Evolutionary conservation across 2,888 invertebrate species (phyloP).

Genomic region (Leptinotarsa tumamoca): DNA sequence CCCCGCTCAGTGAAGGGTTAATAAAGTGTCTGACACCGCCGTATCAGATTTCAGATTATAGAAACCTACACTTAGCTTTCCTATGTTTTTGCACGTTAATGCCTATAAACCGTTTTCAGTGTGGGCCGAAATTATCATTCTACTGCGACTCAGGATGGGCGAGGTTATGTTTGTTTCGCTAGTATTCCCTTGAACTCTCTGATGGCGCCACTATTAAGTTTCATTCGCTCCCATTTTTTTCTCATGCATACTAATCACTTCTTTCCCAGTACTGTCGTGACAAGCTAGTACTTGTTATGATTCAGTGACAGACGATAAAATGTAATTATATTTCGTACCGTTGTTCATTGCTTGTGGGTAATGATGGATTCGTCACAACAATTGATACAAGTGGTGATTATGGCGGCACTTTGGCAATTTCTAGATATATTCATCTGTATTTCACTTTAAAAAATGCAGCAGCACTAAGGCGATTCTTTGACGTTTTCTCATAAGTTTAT

Average conservation of each 20-base stretch:
- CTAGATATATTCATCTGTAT: background rate
- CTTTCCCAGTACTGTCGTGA: slow-evolving; percentile 11
- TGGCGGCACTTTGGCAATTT: slow-evolving; percentile 20
- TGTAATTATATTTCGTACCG: slow-evolving; percentile 1
- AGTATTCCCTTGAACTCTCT: slow-evolving; percentile 44
- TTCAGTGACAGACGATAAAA: slow-evolving; percentile 16
- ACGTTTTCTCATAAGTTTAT: no score
- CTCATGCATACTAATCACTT: slow-evolving; percentile 10
- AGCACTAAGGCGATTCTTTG: no score
- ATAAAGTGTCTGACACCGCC: background rate
- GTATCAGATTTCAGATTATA: background rate
- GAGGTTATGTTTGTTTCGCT: slow-evolving; percentile 44
- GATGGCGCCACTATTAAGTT: slow-evolving; percentile 40
- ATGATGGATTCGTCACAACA: slow-evolving; percentile 16
- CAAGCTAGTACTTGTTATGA: slow-evolving; percentile 17
- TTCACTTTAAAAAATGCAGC: no score
- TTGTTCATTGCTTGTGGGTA: slow-evolving; percentile 4
- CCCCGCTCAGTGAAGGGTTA: background rate
- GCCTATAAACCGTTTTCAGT: slow-evolving; percentile 10
- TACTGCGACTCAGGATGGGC: slow-evolving; percentile 39
- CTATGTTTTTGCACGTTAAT: slow-evolving; percentile 25
- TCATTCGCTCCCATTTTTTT: slow-evolving; percentile 13
- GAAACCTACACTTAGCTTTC: slow-evolving; percentile 4
- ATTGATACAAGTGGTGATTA: background rate
- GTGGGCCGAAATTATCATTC: slow-evolving; percentile 39